A percentile compares a stretch with the other conserved stretches of the same genome.
Conservation (phyloP, 2,888 invertebrate species). For the Achlya flavicornis region DNA sequence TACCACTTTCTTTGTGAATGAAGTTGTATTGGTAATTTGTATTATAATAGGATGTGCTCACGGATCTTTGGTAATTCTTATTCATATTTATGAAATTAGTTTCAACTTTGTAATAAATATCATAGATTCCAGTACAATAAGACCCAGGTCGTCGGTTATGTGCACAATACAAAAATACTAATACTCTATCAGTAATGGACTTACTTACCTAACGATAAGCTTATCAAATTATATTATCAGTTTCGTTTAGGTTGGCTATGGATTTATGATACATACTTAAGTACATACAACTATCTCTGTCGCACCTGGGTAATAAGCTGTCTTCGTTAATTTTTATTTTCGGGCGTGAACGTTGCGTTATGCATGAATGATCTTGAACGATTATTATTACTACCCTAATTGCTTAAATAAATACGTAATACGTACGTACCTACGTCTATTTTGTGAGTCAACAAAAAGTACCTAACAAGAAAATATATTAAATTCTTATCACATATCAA, state of each 20-base stretch:
- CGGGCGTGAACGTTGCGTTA: not conserved
- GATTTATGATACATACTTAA: not conserved
- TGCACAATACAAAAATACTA: conserved; percentile 28
- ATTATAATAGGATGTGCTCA: conserved; percentile 64
- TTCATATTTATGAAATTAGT: conserved; percentile 26
- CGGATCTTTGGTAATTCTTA: conserved; percentile 49
- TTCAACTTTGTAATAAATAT: conserved; percentile 14
- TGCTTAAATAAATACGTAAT: not conserved
- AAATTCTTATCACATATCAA: too few relatives aligned
- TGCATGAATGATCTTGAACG: not conserved
- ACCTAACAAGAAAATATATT: too few relatives aligned
- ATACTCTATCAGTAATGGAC: conserved; percentile 34
- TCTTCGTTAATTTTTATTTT: not conserved
- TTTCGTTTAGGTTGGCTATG: conserved; percentile 12
- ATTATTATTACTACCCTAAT: not conserved
- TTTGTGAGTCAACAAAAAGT: too few relatives aligned
- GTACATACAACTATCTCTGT: conserved; percentile 15
- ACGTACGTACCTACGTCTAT: not conserved
- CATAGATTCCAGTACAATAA: not conserved
- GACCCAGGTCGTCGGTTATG: not conserved
- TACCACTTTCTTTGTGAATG: conserved; percentile 67
- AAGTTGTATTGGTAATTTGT: conserved; percentile 69
- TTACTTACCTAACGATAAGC: conserved; percentile 37
- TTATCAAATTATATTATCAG: conserved; percentile 41
- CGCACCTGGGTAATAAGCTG: not conserved